Base-by-base conservation (phyloP, 1,140 invertebrate species). In the Chironomus tepperi region DNA sequence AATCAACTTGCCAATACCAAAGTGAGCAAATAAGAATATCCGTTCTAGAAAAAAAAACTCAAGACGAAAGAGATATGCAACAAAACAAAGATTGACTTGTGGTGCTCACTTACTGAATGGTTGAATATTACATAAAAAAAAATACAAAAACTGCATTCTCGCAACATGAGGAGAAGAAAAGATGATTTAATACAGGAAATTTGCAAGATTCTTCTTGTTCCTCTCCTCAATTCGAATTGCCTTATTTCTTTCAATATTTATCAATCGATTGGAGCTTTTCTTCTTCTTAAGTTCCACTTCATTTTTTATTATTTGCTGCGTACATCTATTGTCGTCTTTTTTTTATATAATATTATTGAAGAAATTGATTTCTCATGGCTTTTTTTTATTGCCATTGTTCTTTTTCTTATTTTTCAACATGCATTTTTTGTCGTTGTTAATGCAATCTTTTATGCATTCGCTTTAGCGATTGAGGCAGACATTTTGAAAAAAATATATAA, bases 171-270 rank as follows among this genome's bases (percentile, higher is more conserved):
- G 47, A 12, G 47, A 57, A 57, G 47, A 57, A 57, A n/a, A 57
- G 47, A 57, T 57, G 47, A 57, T 57, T 57, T 57, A 57, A 57
- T 57, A 57, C 47, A 57, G 47, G 47, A 57, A 57, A 57, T 57
- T 57, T 57, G 12, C 47, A 57, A 57, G 47, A 57, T 57, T 57
- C 47, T 57, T 57, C 47, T 57, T 57, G 47, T n/a, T 57, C 12
- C n/a, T 57, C 8, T 57, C n/a, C 15, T 57, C 47, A 15, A 47
- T 57, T 57, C 47, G 24, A 15, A 57, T 12, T 57, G 47, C 47
- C 12, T 57, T 34, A 34, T 34, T 34, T 34, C 24, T 34, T 34
- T 34, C 24, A 34, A 34, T 34, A 34, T 57, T 57, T n/a, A 57
- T 57, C 12, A 57, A 57, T 57, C 47, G 12, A 57, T 57, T 57